phyloP scores from a whole-genome alignment of 2,797 vertebrate genomes.

The Eidolon dupreanum region DNA sequence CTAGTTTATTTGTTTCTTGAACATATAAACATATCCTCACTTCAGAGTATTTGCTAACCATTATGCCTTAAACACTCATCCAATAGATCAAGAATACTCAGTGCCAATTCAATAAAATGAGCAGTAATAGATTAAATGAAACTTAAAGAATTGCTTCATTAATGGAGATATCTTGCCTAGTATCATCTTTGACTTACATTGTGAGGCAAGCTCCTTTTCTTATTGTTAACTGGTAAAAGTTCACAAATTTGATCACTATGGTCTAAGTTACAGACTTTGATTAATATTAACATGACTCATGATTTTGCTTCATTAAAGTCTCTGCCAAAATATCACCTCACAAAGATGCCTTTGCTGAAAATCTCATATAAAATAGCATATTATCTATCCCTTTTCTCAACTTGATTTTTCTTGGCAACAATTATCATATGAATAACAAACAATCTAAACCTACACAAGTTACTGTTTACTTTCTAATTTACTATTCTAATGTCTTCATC shows the following conservation, averaged over 20 bases:
- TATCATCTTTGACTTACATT: neutral
- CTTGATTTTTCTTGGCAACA: neutral
- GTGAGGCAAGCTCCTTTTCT: neutral
- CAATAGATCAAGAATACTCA: neutral
- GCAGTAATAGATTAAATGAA: neutral
- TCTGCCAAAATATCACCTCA: neutral
- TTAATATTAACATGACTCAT: neutral
- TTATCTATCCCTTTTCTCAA: neutral
- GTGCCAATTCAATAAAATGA: neutral
- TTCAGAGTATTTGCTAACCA: neutral
- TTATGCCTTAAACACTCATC: neutral
- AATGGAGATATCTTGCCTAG: neutral
- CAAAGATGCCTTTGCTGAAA: neutral
- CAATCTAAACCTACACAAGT: neutral
- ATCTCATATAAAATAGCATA: neutral
- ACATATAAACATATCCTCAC: neutral
- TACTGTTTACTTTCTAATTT: neutral
- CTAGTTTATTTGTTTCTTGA: neutral
- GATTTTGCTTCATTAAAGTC: neutral
- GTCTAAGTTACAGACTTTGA: neutral
- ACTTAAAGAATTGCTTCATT: neutral
- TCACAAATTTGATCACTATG: neutral
- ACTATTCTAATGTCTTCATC: neutral
- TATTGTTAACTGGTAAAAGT: neutral
- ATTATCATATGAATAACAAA: neutral